Base-by-base conservation (phyloP, 2,888 invertebrate species). In the Dicranocentrus wangi region DNA sequence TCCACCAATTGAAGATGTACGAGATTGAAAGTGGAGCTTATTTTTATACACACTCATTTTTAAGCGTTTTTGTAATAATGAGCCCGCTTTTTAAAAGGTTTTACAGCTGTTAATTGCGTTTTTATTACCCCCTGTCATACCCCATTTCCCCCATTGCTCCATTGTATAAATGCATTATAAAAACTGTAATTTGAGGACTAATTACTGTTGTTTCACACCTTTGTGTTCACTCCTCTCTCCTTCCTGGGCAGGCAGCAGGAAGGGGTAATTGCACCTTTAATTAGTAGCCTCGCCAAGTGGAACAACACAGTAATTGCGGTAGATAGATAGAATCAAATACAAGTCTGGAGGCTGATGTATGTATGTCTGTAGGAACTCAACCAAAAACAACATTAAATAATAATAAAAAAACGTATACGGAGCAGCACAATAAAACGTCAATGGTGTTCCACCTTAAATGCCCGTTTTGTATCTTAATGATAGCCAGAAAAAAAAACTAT, bases 41-140 rank as follows among this genome's bases (percentile, higher is more conserved):
- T n/a, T n/a, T n/a, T n/a, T n/a, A n/a, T n/a, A n/a, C n/a, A n/a
- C n/a, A n/a, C n/a, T n/a, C n/a, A n/a, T n/a, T n/a, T n/a, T n/a
- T n/a, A n/a, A n/a, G n/a, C n/a, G n/a, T n/a, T n/a, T n/a, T n/a
- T n/a, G n/a, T n/a, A n/a, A n/a, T n/a, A n/a, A n/a, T n/a, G n/a
- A n/a, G n/a, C n/a, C n/a, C n/a, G n/a, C n/a, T n/a, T n/a, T n/a
- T n/a, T n/a, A n/a, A n/a, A n/a, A n/a, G n/a, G n/a, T n/a, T 55
- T 78, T 78, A 78, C 78, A 78, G 53, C 78, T 71, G 70, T 61
- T 78, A 78, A 78, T 78, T 78, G 65, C 70, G 27, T 70, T 61
- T 71, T 55, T 55, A 70, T 71, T 71, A 55, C 70, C 55, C 47
- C 47, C 47, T 47, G 47, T n/a, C 47, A 47, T n/a, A n/a, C n/a